These are phyloP conservation scores for Oophaga pumilio DNA, from an alignment of 2,113 vertebrate genomes.

Conservation along the genomic window DNA sequence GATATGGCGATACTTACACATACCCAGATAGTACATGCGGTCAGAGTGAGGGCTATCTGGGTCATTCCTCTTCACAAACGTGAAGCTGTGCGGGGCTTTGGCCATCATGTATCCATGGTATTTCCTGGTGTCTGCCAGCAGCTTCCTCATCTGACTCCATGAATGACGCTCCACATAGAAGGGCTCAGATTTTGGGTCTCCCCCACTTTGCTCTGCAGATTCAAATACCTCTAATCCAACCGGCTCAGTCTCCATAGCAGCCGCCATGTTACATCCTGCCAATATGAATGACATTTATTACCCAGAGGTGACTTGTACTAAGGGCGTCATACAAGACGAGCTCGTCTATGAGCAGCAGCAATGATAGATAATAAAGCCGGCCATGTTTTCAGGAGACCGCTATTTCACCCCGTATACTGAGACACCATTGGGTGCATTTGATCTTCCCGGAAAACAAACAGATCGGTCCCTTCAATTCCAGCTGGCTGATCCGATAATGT, in stretches of 20 bases:
- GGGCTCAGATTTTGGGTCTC: conserved; percentile 71
- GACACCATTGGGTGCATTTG: no score
- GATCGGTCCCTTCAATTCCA: no score
- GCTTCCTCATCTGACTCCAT: conserved; percentile 81
- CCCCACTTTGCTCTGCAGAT: conserved; percentile 67
- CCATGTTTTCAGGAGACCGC: no score
- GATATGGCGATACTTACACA: conserved; percentile 59
- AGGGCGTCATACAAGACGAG: neutral
- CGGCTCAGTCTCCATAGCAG: conserved; percentile 84
- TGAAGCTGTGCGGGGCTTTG: conserved; percentile 81
- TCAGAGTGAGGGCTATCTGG: conserved; percentile 78
- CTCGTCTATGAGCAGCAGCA: no score
- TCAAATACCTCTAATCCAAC: conserved; percentile 78
- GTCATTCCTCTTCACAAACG: conserved; percentile 78
- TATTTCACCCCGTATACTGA: no score
- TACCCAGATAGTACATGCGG: conserved; percentile 81
- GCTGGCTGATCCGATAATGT: no score
- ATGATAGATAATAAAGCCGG: no score
- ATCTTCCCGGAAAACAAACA: no score
- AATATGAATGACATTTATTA: neutral
- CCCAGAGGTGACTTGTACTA: neutral
- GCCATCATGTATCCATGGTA: conserved; percentile 82
- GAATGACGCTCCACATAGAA: conserved; percentile 80
- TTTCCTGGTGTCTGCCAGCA: conserved; percentile 78
- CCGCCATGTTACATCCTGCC: conserved; percentile 81